A percentile compares a stretch with the other conserved stretches of the same genome.
Conservation (phyloP, 2,888 invertebrate genomes). For the Napeogenes sylphis region DNA sequence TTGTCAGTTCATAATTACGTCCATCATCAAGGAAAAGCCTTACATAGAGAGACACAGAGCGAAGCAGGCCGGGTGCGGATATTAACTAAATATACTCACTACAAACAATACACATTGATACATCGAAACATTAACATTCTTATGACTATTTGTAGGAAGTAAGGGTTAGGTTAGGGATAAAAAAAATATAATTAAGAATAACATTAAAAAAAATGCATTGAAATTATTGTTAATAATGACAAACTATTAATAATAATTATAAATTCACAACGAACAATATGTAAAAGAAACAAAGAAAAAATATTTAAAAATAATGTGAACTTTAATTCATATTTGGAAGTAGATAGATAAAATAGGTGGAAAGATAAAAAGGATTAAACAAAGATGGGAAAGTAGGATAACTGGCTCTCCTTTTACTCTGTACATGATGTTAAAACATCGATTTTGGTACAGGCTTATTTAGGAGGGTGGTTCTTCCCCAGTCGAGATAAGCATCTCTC, state of each 20-base stretch:
- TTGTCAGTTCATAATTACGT: background rate
- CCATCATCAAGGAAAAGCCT: background rate
- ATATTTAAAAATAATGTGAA: background rate
- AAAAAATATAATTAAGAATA: no score
- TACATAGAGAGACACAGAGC: conserved; percentile 1
- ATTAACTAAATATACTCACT: background rate
- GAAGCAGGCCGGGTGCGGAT: background rate
- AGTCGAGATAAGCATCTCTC: conserved; percentile 5
- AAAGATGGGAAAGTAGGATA: background rate
- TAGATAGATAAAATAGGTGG: background rate
- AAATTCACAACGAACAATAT: background rate
- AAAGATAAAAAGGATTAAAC: background rate
- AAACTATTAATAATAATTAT: no score
- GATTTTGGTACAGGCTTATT: conserved; percentile 1
- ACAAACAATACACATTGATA: background rate
- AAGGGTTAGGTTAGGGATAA: no score
- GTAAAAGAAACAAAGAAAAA: background rate
- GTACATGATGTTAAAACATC: conserved; percentile 1
- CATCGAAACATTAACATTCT: background rate
- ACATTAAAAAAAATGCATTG: no score
- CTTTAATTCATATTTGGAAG: background rate
- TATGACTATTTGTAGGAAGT: no score
- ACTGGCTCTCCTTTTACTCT: conserved; percentile 5
- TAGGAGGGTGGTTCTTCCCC: conserved; percentile 4
- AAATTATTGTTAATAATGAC: no score